Conservation (phyloP, 2,113 vertebrate genomes). For the Noturus placidus region DNA sequence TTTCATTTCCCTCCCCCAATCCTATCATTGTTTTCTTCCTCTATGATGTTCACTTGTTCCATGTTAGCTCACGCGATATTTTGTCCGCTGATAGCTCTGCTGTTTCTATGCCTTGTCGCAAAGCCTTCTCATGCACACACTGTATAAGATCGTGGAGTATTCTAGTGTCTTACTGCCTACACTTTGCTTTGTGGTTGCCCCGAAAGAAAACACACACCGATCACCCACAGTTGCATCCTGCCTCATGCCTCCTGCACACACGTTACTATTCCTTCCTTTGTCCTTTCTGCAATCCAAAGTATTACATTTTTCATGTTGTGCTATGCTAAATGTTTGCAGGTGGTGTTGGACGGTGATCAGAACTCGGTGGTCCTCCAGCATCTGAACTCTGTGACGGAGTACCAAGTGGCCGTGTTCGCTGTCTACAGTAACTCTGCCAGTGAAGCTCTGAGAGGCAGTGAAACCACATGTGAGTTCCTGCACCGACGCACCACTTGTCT, state of each 20-base stretch:
- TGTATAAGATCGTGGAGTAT: neutral
- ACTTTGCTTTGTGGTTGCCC: neutral
- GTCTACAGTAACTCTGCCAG: slow-evolving; percentile 85
- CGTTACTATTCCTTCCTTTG: neutral
- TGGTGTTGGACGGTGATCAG: slow-evolving; percentile 81
- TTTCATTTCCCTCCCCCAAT: neutral
- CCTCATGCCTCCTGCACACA: neutral
- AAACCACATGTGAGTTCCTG: slow-evolving; percentile 81
- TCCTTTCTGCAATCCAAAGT: neutral
- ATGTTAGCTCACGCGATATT: neutral
- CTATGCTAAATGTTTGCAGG: slow-evolving; percentile 60
- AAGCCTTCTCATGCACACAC: neutral
- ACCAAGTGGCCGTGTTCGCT: slow-evolving; percentile 92
- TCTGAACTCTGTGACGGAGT: slow-evolving; percentile 91
- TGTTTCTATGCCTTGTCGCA: neutral
- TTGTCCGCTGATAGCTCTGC: neutral
- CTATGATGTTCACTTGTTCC: neutral
- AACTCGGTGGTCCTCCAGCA: slow-evolving; percentile 82
- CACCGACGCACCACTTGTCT: neutral
- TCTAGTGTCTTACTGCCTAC: neutral
- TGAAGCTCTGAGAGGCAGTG: slow-evolving; percentile 85
- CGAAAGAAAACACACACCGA: neutral
- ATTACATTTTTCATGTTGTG: neutral
- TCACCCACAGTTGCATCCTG: neutral
- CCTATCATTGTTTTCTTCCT: neutral